Conservation (phyloP, 2,888 invertebrate species). For the Candidula unifasciata region DNA sequence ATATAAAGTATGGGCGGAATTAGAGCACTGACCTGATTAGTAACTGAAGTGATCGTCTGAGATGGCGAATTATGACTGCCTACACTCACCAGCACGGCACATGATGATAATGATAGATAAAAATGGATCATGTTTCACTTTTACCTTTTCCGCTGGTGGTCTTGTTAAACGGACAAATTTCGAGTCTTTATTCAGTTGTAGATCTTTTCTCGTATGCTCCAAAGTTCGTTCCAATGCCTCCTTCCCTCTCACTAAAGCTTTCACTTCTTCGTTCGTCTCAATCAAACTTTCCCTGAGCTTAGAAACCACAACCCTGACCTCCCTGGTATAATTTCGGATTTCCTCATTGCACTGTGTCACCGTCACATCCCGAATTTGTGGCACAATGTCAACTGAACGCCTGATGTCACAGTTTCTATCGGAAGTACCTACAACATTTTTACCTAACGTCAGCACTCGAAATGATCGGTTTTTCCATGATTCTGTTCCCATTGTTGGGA, state of each 20-base stretch:
- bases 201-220: constrained; percentile 76
- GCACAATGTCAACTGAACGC: constrained; percentile 73
- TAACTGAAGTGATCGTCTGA: no score
- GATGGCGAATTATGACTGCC: no score
- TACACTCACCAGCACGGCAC: no score
- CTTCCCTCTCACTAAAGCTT: constrained; percentile 73
- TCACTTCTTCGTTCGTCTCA: constrained; percentile 77
- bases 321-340: constrained; percentile 74
- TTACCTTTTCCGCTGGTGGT: constrained; percentile 76
- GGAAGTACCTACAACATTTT: constrained; percentile 73
- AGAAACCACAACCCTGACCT: constrained; percentile 74
- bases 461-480: constrained; percentile 75
- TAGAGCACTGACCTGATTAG: no score
- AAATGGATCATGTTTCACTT: background rate
- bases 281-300: constrained; percentile 74
- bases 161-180: constrained; percentile 69
- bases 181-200: constrained; percentile 75
- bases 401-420: constrained; percentile 74
- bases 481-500: constrained; percentile 73
- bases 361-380: constrained; percentile 75
- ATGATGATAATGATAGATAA: no score
- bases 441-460: constrained; percentile 74
- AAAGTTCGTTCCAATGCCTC: constrained; percentile 75
- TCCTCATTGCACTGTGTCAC: constrained; percentile 76
- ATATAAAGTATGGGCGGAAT: no score